phyloP scores from a whole-genome alignment of 2,888 invertebrate genomes.

The Noctua fimbriata region DNA sequence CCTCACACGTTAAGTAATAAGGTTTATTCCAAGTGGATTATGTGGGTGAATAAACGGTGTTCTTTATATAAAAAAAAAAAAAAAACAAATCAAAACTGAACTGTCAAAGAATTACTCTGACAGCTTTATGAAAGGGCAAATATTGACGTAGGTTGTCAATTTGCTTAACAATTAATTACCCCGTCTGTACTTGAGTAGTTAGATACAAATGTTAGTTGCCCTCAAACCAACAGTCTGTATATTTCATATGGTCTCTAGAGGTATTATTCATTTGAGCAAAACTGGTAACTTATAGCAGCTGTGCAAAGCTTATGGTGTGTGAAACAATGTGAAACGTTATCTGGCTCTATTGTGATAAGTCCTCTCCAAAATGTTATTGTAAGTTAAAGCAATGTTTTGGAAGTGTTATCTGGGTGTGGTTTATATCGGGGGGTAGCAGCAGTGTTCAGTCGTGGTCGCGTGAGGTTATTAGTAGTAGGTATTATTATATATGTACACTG shows the following conservation, averaged over 20 bases:
- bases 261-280: conserved; percentile 52
- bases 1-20: background rate
- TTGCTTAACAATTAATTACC: background rate
- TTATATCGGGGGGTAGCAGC: conserved; percentile 35
- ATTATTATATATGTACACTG: background rate
- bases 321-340: conserved; percentile 60
- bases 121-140: background rate
- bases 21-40: background rate
- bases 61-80: background rate
- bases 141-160: background rate
- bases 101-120: too few relatives aligned
- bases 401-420: conserved; percentile 52
- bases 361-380: conserved; percentile 59
- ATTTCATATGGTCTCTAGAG: conserved; percentile 16
- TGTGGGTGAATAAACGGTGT: background rate
- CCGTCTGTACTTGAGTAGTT: background rate
- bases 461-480: conserved; percentile 5
- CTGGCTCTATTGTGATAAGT: conserved; percentile 60
- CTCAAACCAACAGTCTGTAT: conserved; percentile 12
- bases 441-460: conserved; percentile 9
- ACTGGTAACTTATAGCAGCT: conserved; percentile 53
- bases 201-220: conserved; percentile 19
- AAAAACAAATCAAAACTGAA: too few relatives aligned
- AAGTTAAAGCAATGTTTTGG: conserved; percentile 63
- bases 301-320: conserved; percentile 55